phyloP scores from a whole-genome alignment of 2,113 vertebrate genomes.

The Austrofundulus limnaeus region DNA sequence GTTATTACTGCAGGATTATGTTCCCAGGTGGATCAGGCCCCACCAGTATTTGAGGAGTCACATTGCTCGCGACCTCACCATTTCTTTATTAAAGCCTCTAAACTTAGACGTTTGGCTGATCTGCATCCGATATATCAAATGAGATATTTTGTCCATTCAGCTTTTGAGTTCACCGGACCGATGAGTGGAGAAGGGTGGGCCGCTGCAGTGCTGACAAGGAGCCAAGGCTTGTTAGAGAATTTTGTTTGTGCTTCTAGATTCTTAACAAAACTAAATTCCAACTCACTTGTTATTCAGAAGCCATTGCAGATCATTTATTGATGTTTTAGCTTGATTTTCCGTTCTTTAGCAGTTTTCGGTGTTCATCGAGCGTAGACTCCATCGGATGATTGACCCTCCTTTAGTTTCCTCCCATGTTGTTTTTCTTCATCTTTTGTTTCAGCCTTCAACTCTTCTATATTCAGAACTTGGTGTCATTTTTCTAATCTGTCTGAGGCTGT shows the following conservation, averaged over 20 bases:
- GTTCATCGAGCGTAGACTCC: neutral
- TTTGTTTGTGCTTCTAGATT: too few relatives aligned
- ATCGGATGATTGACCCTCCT: conserved; percentile 5
- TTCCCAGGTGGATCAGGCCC: conserved; percentile 22
- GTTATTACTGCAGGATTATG: neutral
- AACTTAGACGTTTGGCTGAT: neutral
- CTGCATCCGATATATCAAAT: conserved; percentile 1
- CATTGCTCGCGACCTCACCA: too few relatives aligned
- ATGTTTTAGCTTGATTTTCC: neutral
- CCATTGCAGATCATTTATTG: too few relatives aligned
- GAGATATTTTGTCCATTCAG: neutral
- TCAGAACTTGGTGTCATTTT: conserved; percentile 57
- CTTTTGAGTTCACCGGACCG: neutral
- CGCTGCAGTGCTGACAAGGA: neutral
- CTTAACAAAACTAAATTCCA: too few relatives aligned
- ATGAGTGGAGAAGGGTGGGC: neutral
- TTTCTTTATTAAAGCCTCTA: conserved; percentile 5
- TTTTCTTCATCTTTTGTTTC: conserved; percentile 20
- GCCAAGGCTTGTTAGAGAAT: too few relatives aligned
- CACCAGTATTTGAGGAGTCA: too few relatives aligned
- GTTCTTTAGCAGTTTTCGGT: neutral
- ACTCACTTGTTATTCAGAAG: too few relatives aligned
- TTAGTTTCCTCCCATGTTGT: conserved; percentile 15
- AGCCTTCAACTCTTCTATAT: conserved; percentile 17
- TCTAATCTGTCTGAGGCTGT: conserved; percentile 54